Evolutionary conservation across 2,797 vertebrate genomes (phyloP), one percentile per base, ranked within the genome.

Genomic region (Limnodromus scolopaceus): DNA sequence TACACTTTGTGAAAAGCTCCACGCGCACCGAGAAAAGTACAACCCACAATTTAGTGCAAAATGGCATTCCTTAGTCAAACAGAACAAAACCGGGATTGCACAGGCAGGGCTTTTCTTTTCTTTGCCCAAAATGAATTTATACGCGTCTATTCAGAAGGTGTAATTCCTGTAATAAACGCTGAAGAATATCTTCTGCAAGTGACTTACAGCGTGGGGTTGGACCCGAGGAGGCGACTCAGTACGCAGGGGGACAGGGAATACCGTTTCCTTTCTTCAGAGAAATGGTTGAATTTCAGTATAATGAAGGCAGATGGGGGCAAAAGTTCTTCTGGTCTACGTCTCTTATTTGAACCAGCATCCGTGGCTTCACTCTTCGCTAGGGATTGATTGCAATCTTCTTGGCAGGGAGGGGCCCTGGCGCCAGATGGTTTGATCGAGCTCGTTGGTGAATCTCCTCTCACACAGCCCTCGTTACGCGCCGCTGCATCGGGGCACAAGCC

Each of bases 111-210:
- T 80, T 92, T 68, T 41, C 36, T 63, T 87, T 90, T 70, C n/a
- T 94, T 92, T 92, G 71, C 51, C 51, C 34, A 63, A 90, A 78
- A 57, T 32, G 39, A 63, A 64, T 90, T 81, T 63, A 24, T 57
- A 39, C 36, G 18, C 28, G 22, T 43, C 46, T 92, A 45, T 87
- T 89, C 75, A 90, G 69, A 57, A 66, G 32, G 39, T 63, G 36
- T 83, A 77, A 86, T 95, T 93, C 60, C 65, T 74, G 43, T 80
- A 77, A 90, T 58, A 90, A 90, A 30, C 2, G 4, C 55, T 72
- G 24, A 85, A 54, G 72, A 77, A 55, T 75, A 69, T 54, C 72
- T 63, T 54, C 72, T 63, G 30, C 39, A 80, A 79, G 57, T 43
- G 69, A 55, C 72, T 85, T 68, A 15, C 8, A 68, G 45, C 0